Percentiles rank a stretch among this genome's conserved stretches.
Evolutionary conservation across 2,113 vertebrate genomes (phyloP).

Genomic region (Hippolais icterina): DNA sequence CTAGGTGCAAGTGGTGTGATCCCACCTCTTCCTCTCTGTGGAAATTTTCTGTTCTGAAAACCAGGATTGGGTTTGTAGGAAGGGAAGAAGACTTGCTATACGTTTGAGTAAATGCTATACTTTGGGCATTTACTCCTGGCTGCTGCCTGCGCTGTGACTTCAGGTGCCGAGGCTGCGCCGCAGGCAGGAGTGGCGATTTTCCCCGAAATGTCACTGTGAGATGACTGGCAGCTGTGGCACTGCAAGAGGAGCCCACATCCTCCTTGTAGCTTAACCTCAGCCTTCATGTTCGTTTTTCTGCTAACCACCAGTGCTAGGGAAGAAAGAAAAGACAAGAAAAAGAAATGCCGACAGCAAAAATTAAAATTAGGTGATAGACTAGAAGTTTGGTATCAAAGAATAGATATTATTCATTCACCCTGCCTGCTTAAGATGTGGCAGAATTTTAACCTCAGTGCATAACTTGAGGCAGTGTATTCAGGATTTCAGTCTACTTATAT

Average conservation of each 20-base stretch:
- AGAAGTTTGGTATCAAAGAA: neutral
- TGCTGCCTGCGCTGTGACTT: neutral
- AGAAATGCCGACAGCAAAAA: neutral
- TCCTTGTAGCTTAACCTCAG: neutral
- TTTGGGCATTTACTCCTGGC: neutral
- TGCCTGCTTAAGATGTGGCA: neutral
- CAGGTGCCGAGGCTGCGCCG: neutral
- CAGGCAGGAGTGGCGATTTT: neutral
- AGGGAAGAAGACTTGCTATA: neutral
- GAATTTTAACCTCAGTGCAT: neutral
- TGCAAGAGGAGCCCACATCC: conserved; percentile 19
- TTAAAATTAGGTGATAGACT: neutral
- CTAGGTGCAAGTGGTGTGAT: neutral
- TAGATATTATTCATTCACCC: neutral
- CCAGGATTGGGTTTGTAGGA: neutral
- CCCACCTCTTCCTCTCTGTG: neutral
- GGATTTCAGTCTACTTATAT: neutral
- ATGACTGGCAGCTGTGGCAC: neutral
- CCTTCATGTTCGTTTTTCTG: accelerated
- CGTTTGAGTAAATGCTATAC: neutral
- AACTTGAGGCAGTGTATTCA: neutral
- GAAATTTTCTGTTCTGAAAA: neutral
- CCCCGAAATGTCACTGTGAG: neutral
- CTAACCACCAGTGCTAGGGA: neutral
- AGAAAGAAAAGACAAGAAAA: neutral